Base-by-base conservation (phyloP, 2,113 vertebrate species). In the Mormoops blainvillei region DNA sequence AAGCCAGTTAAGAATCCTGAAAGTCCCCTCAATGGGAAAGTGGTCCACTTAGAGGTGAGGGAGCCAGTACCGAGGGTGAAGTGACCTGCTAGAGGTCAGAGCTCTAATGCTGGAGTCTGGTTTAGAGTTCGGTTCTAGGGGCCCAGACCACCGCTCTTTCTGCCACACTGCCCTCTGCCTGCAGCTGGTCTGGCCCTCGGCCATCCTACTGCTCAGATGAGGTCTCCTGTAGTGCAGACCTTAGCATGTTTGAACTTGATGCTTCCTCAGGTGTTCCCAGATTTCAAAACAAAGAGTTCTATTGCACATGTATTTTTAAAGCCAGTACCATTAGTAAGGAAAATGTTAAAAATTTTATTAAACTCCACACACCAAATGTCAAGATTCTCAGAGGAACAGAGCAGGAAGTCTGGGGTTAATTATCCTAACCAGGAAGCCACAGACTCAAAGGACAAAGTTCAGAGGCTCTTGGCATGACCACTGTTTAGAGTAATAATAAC, bases 291-390 rank as follows among this genome's bases (percentile, higher is more conserved):
- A 38, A 63, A 73, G 80, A 73, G 41, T 89, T 87, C 89, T 61
- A 83, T 5, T 89, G 52, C 52, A 54, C 33, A 58, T n/a, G 31
- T 38, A 36, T 91, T 97, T 97, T 93, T 28, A n/a, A 96, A 91
- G 65, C 22, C 43, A 28, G 12, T 19, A 89, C 8, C 38, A 48
- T 97, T 89, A 89, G 43, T 63, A 93, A 94, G 54, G 83, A 73
- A 96, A 90, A 96, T 93, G 91, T 94, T 97, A 93, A 94, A 91
- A 94, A 89, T 87, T 93, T 74, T 78, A 36, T 82, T 84, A 94
- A 95, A 95, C 41, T 33, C n/a, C 61, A 50, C 19, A 73, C n/a
- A 80, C 43, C 20, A 87, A 91, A 96, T 96, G 65, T 93, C 86
- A 94, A 80, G 56, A 45, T 56, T 96, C 88, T 74, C 52, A 2